phyloP scores from a whole-genome alignment of 2,888 invertebrate species.

The Ophion obscuratus region DNA sequence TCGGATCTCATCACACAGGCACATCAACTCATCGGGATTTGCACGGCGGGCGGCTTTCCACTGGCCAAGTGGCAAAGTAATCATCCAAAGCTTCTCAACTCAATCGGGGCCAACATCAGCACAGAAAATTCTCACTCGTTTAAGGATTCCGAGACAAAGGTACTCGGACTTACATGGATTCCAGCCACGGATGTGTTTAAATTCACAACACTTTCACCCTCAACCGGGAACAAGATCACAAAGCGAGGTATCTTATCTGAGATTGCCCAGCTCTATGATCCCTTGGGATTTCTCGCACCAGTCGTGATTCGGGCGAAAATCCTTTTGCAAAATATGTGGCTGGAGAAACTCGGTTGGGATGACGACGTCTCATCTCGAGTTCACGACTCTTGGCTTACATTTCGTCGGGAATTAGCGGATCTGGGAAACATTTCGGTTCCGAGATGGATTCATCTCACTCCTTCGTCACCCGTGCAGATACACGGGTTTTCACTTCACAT shows the following conservation, averaged over 20 bases:
- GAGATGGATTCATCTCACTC: background rate
- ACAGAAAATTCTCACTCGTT: background rate
- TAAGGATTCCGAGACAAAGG: no score
- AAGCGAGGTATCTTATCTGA: background rate
- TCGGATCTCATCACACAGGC: background rate
- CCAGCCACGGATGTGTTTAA: no score
- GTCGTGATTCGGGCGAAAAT: background rate
- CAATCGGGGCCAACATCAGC: background rate
- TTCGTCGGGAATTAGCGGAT: no score
- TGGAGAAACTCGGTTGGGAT: background rate
- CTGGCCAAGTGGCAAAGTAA: no score
- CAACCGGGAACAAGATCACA: background rate
- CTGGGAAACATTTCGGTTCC: no score
- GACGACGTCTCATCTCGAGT: background rate
- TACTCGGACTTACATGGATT: no score
- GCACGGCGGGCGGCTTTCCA: no score
- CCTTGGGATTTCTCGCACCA: background rate
- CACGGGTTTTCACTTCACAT: slow-evolving; percentile 1
- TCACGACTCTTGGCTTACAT: background rate
- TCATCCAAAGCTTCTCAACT: no score
- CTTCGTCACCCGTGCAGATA: background rate
- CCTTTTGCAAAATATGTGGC: background rate
- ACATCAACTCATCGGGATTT: background rate
- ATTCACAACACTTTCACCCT: no score
- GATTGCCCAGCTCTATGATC: background rate